Conservation (phyloP, 2,113 vertebrate species). For the Sylvicapra grimmia region DNA sequence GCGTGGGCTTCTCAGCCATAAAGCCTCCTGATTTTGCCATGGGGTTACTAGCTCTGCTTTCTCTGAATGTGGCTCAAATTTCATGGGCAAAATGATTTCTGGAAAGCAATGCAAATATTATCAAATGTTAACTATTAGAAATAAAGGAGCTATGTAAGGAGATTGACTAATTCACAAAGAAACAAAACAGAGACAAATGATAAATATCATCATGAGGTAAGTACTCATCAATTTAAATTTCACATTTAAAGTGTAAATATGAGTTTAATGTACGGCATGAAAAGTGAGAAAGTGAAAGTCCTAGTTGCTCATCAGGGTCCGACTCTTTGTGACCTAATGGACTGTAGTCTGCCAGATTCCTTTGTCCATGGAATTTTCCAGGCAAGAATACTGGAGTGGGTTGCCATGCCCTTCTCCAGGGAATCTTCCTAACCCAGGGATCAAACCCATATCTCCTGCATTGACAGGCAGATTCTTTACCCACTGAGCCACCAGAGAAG, state of each 20-base stretch:
- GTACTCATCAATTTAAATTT: not conserved
- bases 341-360: not conserved
- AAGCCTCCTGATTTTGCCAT: constrained; percentile 68
- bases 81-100: constrained; percentile 65
- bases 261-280: constrained; percentile 58
- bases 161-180: constrained; percentile 63
- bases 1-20: constrained; percentile 56
- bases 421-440: not conserved
- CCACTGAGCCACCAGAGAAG: not conserved
- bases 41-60: constrained; percentile 62
- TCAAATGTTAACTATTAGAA: constrained; percentile 61
- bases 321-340: not conserved
- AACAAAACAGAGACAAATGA: constrained; percentile 56
- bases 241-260: constrained; percentile 28
- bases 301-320: not conserved
- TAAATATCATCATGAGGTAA: constrained; percentile 53
- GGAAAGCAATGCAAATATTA: constrained; percentile 54
- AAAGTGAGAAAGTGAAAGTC: not conserved
- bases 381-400: not conserved
- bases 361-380: not conserved
- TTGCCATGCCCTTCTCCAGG: not conserved
- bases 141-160: constrained; percentile 34
- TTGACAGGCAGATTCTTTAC: not conserved
- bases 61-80: constrained; percentile 41
- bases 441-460: not conserved